Evolutionary conservation across 2,888 invertebrate species (phyloP).

Genomic region (Caenorhabditis imperialis): DNA sequence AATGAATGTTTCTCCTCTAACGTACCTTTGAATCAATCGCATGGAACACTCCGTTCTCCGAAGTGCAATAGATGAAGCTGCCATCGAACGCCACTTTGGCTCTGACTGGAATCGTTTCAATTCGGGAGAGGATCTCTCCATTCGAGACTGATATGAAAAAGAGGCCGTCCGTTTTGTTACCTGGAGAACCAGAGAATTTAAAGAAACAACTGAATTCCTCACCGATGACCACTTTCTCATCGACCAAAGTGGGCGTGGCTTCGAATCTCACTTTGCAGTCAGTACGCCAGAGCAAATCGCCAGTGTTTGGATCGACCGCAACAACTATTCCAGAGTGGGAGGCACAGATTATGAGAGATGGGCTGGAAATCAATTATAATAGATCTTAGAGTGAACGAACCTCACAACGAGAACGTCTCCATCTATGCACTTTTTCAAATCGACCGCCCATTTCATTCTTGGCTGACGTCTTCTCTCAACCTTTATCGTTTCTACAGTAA

Average conservation of each 20-base stretch:
- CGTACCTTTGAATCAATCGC: slow-evolving; percentile 14
- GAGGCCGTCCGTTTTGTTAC: slow-evolving; percentile 10
- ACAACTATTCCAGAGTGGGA: slow-evolving; percentile 36
- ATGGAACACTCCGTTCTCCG: slow-evolving; percentile 24
- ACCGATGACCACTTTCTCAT: slow-evolving; percentile 33
- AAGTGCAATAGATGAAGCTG: slow-evolving; percentile 14
- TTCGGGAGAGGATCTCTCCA: neutral
- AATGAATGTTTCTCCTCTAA: neutral
- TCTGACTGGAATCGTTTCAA: neutral
- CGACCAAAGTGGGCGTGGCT: slow-evolving; percentile 26
- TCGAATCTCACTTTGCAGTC: slow-evolving; percentile 36
- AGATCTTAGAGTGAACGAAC: neutral
- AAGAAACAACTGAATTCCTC: neutral
- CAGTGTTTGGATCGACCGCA: slow-evolving; percentile 24
- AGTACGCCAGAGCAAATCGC: slow-evolving; percentile 11
- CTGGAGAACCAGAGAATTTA: slow-evolving; percentile 3
- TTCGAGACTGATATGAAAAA: slow-evolving; percentile 6
- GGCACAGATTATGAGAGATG: slow-evolving; percentile 14
- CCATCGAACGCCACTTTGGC: slow-evolving; percentile 13
- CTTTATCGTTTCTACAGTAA: neutral
- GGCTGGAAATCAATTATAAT: slow-evolving; percentile 1
- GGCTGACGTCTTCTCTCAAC: slow-evolving; percentile 10
- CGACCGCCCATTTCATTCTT: slow-evolving; percentile 35
- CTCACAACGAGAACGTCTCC: slow-evolving; percentile 24
- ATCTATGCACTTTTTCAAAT: slow-evolving; percentile 50